Percentiles rank a stretch among this genome's conserved stretches.
These are phyloP conservation scores for Vireo griseus DNA, from an alignment of 2,797 vertebrate genomes.

Conservation along the genomic window DNA sequence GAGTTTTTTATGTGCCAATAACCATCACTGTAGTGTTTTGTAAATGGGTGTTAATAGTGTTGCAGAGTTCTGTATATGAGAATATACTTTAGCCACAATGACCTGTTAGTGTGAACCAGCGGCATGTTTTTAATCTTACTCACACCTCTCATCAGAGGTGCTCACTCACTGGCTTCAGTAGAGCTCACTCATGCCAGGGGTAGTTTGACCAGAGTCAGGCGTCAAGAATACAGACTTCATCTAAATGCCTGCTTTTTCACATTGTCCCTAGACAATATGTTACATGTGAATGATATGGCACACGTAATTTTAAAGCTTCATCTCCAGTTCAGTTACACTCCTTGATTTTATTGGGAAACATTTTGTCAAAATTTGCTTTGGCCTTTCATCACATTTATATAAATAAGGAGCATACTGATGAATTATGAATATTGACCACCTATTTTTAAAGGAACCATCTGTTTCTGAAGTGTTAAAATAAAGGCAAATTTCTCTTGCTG, in stretches of 20 bases:
- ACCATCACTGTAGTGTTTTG: constrained; percentile 71
- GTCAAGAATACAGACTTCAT: constrained; percentile 22
- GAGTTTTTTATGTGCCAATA: constrained; percentile 70
- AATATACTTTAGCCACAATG: constrained; percentile 58
- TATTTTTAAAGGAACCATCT: constrained; percentile 1
- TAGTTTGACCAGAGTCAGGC: not conserved
- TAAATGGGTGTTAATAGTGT: constrained; percentile 69
- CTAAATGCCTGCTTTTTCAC: constrained; percentile 22
- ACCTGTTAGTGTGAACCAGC: constrained; percentile 63
- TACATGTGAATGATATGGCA: constrained; percentile 26
- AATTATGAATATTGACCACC: not conserved
- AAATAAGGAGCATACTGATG: not conserved
- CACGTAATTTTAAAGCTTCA: constrained; percentile 4
- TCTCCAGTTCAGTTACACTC: not conserved
- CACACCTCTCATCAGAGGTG: not conserved
- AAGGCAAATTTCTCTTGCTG: constrained; percentile 53
- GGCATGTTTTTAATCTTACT: constrained; percentile 27
- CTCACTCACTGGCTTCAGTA: not conserved
- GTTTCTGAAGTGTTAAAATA: constrained; percentile 22
- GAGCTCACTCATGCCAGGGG: not conserved
- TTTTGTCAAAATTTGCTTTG: constrained; percentile 28
- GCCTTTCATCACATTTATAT: not conserved
- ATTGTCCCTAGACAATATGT: constrained; percentile 2
- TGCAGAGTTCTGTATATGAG: constrained; percentile 65
- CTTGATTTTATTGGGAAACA: not conserved